phyloP scores from a whole-genome alignment of 2,797 vertebrate genomes.

The Sphaeramia orbicularis region DNA sequence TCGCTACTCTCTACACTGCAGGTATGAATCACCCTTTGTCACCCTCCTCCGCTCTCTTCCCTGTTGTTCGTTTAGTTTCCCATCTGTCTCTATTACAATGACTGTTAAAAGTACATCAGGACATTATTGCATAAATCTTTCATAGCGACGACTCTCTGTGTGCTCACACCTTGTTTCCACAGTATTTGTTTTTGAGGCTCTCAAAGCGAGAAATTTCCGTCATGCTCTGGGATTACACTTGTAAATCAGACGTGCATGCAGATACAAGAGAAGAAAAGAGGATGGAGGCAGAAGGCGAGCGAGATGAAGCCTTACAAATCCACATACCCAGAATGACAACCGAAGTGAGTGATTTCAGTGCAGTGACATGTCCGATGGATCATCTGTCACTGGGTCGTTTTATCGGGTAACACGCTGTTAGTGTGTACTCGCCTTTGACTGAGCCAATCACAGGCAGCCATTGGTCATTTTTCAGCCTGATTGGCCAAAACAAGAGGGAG shows the following conservation, averaged over 20 bases:
- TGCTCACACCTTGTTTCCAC: slow-evolving; percentile 41
- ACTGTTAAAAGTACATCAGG: slow-evolving; percentile 72
- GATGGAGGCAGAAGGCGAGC: slow-evolving; percentile 17
- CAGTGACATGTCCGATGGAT: slow-evolving; percentile 49
- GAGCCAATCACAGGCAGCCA: slow-evolving; percentile 54
- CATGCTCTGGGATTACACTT: slow-evolving; percentile 58
- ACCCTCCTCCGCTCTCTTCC: slow-evolving; percentile 63
- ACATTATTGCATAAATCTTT: slow-evolving; percentile 68
- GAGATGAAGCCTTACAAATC: slow-evolving; percentile 55
- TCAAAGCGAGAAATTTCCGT: slow-evolving; percentile 41
- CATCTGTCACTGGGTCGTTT: slow-evolving; percentile 53
- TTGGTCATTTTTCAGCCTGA: slow-evolving; percentile 49
- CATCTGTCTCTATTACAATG: slow-evolving; percentile 76
- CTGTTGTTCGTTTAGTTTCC: slow-evolving; percentile 66
- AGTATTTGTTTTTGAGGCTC: slow-evolving; percentile 57
- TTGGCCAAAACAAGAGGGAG: slow-evolving; percentile 50
- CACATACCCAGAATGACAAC: slow-evolving; percentile 53
- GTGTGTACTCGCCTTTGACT: slow-evolving; percentile 40
- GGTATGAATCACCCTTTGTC: slow-evolving; percentile 79
- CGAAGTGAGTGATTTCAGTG: slow-evolving; percentile 47
- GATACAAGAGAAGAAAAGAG: slow-evolving; percentile 31
- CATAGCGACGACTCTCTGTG: slow-evolving; percentile 29
- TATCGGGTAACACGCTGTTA: slow-evolving; percentile 38
- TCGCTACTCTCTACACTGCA: slow-evolving; percentile 62
- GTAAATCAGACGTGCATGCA: slow-evolving; percentile 54